Conservation (phyloP, 2,113 vertebrate species). For the cat (Felis catus) region F.catus_Fca126_mat1.0 CM031413.1:93594501-93595000, state of each 20-base stretch:
- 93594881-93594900: neutral
- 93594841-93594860: neutral
- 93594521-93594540: neutral
- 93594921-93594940: neutral
- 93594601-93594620: neutral
- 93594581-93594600: neutral
- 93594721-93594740: neutral
- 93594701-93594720: neutral
- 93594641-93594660: neutral
- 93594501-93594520: neutral
- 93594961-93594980: neutral
- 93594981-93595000: neutral
- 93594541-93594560: neutral
- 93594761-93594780: neutral
- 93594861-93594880: neutral
- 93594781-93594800: neutral
- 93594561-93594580: neutral
- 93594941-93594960: neutral
- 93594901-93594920: neutral
- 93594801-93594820: neutral
- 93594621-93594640: neutral
- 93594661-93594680: neutral
- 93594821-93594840: neutral
- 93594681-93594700: neutral
- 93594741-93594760: neutral